These are phyloP conservation scores for Podarcis raffonei DNA, from an alignment of 2,113 vertebrate genomes.

Conservation along the genomic window DNA sequence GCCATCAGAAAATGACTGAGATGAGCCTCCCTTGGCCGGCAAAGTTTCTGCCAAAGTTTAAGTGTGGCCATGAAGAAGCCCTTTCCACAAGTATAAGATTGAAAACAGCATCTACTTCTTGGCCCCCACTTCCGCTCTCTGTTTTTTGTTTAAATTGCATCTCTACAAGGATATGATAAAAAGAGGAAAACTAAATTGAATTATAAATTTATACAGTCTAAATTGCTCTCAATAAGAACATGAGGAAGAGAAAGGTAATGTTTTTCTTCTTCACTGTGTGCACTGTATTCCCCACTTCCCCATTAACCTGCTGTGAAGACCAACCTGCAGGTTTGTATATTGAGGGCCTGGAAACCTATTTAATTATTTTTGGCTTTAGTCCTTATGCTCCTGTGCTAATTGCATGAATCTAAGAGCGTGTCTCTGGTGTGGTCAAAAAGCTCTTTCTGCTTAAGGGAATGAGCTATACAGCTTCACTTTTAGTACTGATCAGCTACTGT, in stretches of 20 bases:
- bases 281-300: background rate
- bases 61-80: no score
- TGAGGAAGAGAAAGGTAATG: background rate
- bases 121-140: background rate
- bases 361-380: background rate
- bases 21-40: background rate
- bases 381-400: background rate
- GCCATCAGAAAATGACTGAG: background rate
- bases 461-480: constrained; percentile 8
- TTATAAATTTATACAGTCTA: background rate
- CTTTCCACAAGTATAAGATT: background rate
- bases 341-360: constrained; percentile 35
- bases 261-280: background rate
- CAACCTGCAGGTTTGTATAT: background rate
- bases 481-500: constrained; percentile 21
- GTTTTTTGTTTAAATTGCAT: background rate
- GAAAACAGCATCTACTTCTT: background rate
- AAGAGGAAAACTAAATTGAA: background rate
- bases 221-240: background rate
- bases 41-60: background rate
- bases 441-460: constrained; percentile 16
- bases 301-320: background rate
- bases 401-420: background rate
- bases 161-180: background rate
- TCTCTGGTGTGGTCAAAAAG: background rate